Evolutionary conservation across 1,140 invertebrate genomes (phyloP).

Genomic region (Scaptomyza hsui): DNA sequence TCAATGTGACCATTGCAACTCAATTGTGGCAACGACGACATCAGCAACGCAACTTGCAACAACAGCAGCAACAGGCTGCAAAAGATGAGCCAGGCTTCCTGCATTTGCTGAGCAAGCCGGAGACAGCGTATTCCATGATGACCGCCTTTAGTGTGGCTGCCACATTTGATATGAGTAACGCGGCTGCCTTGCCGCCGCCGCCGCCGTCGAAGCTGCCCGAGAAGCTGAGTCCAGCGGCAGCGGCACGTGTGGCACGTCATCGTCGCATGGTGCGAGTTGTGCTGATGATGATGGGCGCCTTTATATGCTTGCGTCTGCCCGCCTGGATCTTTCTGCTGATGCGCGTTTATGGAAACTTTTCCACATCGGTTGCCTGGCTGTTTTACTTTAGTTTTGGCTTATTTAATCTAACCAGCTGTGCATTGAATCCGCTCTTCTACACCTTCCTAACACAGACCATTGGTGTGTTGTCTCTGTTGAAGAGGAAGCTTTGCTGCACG

Average conservation of each 20-base stretch:
- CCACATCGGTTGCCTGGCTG: conserved; percentile 81
- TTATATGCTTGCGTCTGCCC: conserved; percentile 85
- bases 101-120: conserved; percentile 35
- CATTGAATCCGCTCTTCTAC: conserved; percentile 86
- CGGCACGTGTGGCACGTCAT: conserved; percentile 83
- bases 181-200: not conserved
- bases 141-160: conserved; percentile 57
- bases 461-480: conserved; percentile 46
- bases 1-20: conserved; percentile 85
- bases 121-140: conserved; percentile 48
- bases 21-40: conserved; percentile 84
- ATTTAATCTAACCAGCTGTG: conserved; percentile 85
- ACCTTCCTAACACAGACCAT: conserved; percentile 85
- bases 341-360: conserved; percentile 79
- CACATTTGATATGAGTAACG: conserved; percentile 24
- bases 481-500: conserved; percentile 40
- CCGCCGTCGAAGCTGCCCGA: not conserved
- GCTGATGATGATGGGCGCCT: conserved; percentile 85
- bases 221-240: conserved; percentile 33
- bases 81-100: conserved; percentile 8
- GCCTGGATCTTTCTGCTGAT: conserved; percentile 85
- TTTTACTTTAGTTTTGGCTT: conserved; percentile 84
- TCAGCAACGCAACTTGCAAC: conserved; percentile 47
- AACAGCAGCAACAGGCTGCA: conserved; percentile 29
- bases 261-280: conserved; percentile 85